These are phyloP conservation scores for Eudyptes chrysolophus DNA, from an alignment of 2,113 vertebrate genomes.

Conservation along the genomic window DNA sequence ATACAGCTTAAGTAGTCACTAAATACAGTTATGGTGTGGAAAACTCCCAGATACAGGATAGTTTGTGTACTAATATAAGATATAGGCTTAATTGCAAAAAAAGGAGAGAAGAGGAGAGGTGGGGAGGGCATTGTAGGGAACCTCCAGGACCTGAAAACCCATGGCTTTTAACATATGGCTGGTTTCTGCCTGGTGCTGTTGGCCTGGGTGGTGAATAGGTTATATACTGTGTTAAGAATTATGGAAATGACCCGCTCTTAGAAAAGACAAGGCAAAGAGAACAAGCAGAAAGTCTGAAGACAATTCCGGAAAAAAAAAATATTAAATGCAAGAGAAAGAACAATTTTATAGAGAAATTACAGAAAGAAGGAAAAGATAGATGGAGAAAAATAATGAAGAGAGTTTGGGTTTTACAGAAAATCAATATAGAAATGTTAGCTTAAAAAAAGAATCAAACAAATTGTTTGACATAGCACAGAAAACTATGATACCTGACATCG, in stretches of 20 bases:
- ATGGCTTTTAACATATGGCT: background rate
- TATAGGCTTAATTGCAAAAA: background rate
- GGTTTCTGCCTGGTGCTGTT: background rate
- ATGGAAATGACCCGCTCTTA: background rate
- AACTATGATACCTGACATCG: background rate
- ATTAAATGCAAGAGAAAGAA: background rate
- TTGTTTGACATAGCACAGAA: background rate
- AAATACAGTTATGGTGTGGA: background rate
- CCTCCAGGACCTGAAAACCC: background rate
- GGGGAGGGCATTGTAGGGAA: background rate
- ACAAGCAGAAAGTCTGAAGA: background rate
- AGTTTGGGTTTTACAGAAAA: background rate
- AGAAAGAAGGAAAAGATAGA: background rate
- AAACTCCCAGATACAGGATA: background rate
- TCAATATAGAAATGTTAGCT: background rate
- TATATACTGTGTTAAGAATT: background rate
- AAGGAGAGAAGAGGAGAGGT: background rate
- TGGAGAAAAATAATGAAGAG: background rate
- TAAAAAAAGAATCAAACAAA: background rate
- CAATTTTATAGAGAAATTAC: background rate
- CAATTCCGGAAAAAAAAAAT: background rate
- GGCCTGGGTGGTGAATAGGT: background rate
- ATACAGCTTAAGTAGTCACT: background rate
- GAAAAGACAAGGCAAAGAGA: background rate
- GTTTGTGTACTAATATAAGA: background rate